phyloP scores from a whole-genome alignment of 2,888 invertebrate species.

The Hoplodrina ambigua region DNA sequence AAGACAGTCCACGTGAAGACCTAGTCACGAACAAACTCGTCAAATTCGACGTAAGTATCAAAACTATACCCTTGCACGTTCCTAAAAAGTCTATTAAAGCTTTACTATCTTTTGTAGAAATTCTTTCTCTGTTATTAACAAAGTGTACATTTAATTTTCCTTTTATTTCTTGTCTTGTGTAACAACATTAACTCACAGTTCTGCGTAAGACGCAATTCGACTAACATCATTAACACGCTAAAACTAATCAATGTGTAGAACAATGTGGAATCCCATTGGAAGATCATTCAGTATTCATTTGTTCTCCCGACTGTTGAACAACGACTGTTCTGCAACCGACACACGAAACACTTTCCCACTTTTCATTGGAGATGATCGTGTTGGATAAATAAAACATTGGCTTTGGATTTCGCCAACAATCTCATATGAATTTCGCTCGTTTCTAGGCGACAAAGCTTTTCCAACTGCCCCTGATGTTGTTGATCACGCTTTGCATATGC shows the following conservation, averaged over 20 bases:
- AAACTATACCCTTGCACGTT: slow-evolving; percentile 47
- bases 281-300: slow-evolving; percentile 56
- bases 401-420: slow-evolving; percentile 69
- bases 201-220: slow-evolving; percentile 75
- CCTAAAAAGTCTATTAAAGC: slow-evolving; percentile 56
- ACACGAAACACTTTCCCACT: slow-evolving; percentile 69
- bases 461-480: slow-evolving; percentile 91
- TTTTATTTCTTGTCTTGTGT: slow-evolving; percentile 61
- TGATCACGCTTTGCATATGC: slow-evolving; percentile 91
- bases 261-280: slow-evolving; percentile 54
- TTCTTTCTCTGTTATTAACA: slow-evolving; percentile 68
- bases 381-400: slow-evolving; percentile 72
- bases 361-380: slow-evolving; percentile 52
- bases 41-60: slow-evolving; percentile 90
- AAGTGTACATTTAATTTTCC: slow-evolving; percentile 63
- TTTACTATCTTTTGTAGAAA: slow-evolving; percentile 70
- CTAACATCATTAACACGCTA: slow-evolving; percentile 82
- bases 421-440: slow-evolving; percentile 88
- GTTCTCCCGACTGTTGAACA: slow-evolving; percentile 39
- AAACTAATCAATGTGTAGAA: slow-evolving; percentile 69
- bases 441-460: slow-evolving; percentile 91
- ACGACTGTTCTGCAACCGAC: slow-evolving; percentile 59
- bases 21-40: slow-evolving; percentile 87
- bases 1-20: slow-evolving; percentile 84
- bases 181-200: slow-evolving; percentile 82